These are phyloP conservation scores for Cosmia trapezina DNA, from an alignment of 2,888 invertebrate species.

Conservation along the genomic window DNA sequence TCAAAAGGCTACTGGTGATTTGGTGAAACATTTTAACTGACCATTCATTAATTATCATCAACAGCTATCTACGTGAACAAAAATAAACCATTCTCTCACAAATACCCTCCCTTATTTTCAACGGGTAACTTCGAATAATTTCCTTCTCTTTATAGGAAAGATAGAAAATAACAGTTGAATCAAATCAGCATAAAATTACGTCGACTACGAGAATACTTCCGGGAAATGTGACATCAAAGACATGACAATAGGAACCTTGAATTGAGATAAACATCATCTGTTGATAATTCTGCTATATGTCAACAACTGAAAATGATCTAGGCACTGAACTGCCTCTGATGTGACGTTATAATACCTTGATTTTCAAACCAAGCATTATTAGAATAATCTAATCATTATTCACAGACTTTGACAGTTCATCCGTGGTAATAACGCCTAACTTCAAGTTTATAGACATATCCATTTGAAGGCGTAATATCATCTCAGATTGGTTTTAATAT, in stretches of 20 bases:
- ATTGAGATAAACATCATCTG: conserved; percentile 18
- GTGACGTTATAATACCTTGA: conserved; percentile 16
- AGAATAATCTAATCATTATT: conserved; percentile 19
- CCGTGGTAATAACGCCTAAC: not conserved
- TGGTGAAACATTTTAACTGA: not conserved
- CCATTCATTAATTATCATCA: not conserved
- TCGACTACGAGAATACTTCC: not conserved
- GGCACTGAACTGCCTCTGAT: conserved; percentile 30
- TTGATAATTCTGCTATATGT: conserved; percentile 4
- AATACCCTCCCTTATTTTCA: not conserved
- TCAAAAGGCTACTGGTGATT: not conserved
- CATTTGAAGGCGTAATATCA: conserved; percentile 33
- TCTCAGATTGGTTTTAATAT: conserved; percentile 57
- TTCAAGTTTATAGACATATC: conserved; percentile 42
- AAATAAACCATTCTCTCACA: not conserved
- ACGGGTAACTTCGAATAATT: not conserved
- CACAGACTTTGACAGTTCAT: conserved; percentile 23
- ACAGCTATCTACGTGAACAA: not conserved
- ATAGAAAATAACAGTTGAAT: conserved; percentile 4
- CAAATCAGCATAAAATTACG: conserved; percentile 29
- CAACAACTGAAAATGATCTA: conserved; percentile 16
- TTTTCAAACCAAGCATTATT: conserved; percentile 31
- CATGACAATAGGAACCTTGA: conserved; percentile 22
- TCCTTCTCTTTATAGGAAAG: not conserved
- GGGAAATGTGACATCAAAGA: conserved; percentile 27